Percentiles rank a stretch among this genome's conserved stretches.
phyloP scores from a whole-genome alignment of 2,888 invertebrate genomes.

The Sesia apiformis region DNA sequence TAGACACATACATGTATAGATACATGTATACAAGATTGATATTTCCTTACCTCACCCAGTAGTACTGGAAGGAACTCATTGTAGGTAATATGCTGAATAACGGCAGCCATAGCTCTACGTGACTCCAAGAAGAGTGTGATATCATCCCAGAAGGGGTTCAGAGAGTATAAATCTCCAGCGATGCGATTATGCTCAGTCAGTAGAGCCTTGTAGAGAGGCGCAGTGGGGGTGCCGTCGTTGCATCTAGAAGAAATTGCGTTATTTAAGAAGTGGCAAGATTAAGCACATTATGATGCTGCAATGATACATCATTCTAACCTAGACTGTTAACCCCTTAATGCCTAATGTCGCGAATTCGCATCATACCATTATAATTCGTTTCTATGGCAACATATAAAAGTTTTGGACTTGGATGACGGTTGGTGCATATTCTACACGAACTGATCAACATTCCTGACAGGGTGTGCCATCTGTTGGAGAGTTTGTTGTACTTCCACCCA shows the following conservation, averaged over 20 bases:
- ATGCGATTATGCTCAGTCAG: slow-evolving; percentile 87
- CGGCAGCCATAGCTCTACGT: slow-evolving; percentile 82
- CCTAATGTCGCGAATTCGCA: too few relatives aligned
- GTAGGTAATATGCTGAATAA: slow-evolving; percentile 89
- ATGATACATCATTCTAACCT: too few relatives aligned
- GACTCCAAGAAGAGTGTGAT: slow-evolving; percentile 84
- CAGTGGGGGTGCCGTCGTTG: slow-evolving; percentile 77
- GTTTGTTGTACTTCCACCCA: too few relatives aligned
- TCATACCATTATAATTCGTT: too few relatives aligned
- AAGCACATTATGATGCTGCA: too few relatives aligned
- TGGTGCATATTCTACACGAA: too few relatives aligned
- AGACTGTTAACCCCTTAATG: too few relatives aligned
- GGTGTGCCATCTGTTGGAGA: too few relatives aligned
- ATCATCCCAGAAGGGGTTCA: slow-evolving; percentile 88
- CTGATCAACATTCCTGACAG: too few relatives aligned
- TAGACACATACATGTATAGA: not conserved
- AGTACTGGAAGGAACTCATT: slow-evolving; percentile 88
- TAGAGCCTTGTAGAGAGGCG: slow-evolving; percentile 82
- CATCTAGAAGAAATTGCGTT: slow-evolving; percentile 48
- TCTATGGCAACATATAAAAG: too few relatives aligned
- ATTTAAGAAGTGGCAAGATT: too few relatives aligned
- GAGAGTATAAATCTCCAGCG: slow-evolving; percentile 78
- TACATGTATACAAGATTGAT: not conserved
- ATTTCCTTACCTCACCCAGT: slow-evolving; percentile 78
- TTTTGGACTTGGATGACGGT: too few relatives aligned